Percentiles rank a stretch among this genome's conserved stretches.
phyloP scores from a whole-genome alignment of 1,140 invertebrate species.

The Lordiphosa stackelbergi region DNA sequence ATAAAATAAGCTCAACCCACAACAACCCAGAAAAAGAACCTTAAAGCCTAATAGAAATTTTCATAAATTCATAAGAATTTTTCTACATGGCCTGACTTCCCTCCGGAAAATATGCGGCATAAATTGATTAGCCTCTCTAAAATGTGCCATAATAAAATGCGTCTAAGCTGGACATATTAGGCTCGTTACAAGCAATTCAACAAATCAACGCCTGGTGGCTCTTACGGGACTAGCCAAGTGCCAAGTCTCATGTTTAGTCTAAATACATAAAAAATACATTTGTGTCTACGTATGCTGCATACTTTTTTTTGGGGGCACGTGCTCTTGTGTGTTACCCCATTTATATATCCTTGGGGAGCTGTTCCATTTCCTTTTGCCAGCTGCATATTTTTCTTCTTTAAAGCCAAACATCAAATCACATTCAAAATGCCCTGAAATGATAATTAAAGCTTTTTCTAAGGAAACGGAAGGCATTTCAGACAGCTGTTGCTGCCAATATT shows the following conservation, averaged over 20 bases:
- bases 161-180: conserved; percentile 48
- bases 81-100: not conserved
- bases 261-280: conserved; percentile 66
- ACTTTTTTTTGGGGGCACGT: conserved; percentile 12
- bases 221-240: conserved; percentile 35
- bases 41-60: too few relatives aligned
- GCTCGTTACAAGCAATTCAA: conserved; percentile 38
- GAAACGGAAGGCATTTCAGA: conserved; percentile 29
- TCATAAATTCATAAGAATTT: too few relatives aligned
- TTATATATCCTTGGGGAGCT: conserved; percentile 46
- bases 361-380: conserved; percentile 40
- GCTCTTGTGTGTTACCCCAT: not conserved
- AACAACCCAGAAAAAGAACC: too few relatives aligned
- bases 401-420: not conserved
- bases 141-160: conserved; percentile 42
- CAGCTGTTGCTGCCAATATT: conserved; percentile 22
- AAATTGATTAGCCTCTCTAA: conserved; percentile 49
- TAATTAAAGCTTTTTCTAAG: conserved; percentile 32
- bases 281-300: conserved; percentile 44
- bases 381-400: conserved; percentile 6
- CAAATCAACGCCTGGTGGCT: conserved; percentile 35
- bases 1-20: too few relatives aligned
- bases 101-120: conserved; percentile 19
- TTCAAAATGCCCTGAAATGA: conserved; percentile 24
- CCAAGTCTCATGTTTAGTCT: conserved; percentile 32